Evolutionary conservation across 1,140 invertebrate species (phyloP).

Genomic region (Caenorhabditis remanei): DNA sequence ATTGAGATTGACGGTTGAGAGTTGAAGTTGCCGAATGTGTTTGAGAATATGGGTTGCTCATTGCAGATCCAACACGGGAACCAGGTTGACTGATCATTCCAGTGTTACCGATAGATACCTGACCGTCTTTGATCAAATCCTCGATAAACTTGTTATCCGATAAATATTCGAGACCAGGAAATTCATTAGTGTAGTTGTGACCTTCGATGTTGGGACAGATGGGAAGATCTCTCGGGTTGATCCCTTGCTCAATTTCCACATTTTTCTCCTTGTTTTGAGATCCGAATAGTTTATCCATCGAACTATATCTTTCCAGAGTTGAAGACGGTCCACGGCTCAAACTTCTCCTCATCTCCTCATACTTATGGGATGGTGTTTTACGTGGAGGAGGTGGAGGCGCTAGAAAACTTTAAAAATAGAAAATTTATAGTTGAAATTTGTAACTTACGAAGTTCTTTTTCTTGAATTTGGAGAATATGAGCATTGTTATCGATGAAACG

Average conservation of each 20-base stretch:
- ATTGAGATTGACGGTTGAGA: conserved; percentile 34
- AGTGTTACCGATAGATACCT: conserved; percentile 17
- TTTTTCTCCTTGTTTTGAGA: conserved; percentile 3
- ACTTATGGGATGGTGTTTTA: conserved; percentile 26
- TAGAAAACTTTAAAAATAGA: not conserved
- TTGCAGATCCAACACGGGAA: conserved; percentile 21
- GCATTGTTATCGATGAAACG: conserved; percentile 65
- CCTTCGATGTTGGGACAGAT: conserved; percentile 32
- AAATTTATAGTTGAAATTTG: too few relatives aligned
- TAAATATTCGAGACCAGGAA: conserved; percentile 56
- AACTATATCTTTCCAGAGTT: conserved; percentile 14
- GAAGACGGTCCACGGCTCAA: conserved; percentile 35
- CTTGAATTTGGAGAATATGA: conserved; percentile 61
- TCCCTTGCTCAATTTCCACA: conserved; percentile 57
- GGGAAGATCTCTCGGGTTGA: conserved; percentile 31
- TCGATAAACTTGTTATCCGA: conserved; percentile 58
- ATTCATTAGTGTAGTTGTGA: conserved; percentile 60
- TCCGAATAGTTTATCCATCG: not conserved
- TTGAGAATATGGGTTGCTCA: conserved; percentile 35
- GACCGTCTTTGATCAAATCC: conserved; percentile 36
- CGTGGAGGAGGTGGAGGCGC: not conserved
- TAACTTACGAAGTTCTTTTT: conserved; percentile 54
- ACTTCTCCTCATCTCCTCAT: conserved; percentile 32
- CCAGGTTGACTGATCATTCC: conserved; percentile 45
- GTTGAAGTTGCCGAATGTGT: conserved; percentile 11